Percentiles rank a stretch among this genome's conserved stretches.
phyloP scores from a whole-genome alignment of 1,140 invertebrate species.

The Bradynema listronoti region DNA sequence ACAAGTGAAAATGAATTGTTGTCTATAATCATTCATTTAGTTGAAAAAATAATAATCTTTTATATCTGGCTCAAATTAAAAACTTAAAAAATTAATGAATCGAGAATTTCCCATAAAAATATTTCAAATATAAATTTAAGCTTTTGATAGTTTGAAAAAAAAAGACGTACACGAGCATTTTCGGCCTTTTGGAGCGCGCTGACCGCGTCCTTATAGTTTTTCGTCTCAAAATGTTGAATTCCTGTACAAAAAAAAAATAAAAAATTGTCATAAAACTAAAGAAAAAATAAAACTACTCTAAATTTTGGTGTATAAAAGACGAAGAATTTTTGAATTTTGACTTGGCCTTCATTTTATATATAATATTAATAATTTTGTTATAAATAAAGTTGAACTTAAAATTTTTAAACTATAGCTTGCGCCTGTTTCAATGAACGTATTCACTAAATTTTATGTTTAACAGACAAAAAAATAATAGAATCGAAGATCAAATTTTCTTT shows the following conservation, averaged over 20 bases:
- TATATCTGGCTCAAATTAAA: too few relatives aligned
- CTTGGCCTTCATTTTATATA: not conserved
- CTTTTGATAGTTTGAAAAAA: too few relatives aligned
- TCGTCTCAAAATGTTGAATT: constrained; percentile 28
- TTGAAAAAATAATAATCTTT: too few relatives aligned
- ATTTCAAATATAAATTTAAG: too few relatives aligned
- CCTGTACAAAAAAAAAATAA: constrained; percentile 14
- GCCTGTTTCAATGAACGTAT: not conserved
- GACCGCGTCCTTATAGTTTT: constrained; percentile 32
- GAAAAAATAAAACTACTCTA: too few relatives aligned
- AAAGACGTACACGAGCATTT: constrained; percentile 31
- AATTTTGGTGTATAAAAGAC: not conserved
- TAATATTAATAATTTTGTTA: constrained; percentile 4
- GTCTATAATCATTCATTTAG: too few relatives aligned
- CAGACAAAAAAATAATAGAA: not conserved
- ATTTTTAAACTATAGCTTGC: not conserved
- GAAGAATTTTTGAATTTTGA: not conserved
- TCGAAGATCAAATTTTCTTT: not conserved
- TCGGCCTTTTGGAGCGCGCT: constrained; percentile 38
- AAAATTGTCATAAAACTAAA: too few relatives aligned
- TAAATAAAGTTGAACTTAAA: constrained; percentile 2
- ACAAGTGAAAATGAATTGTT: constrained; percentile 6
- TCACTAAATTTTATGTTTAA: not conserved
- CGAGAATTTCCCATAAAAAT: too few relatives aligned
- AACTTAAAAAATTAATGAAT: too few relatives aligned